Base-by-base conservation (phyloP, 1,140 invertebrate genomes). In the Neomicropteryx cornuta region DNA sequence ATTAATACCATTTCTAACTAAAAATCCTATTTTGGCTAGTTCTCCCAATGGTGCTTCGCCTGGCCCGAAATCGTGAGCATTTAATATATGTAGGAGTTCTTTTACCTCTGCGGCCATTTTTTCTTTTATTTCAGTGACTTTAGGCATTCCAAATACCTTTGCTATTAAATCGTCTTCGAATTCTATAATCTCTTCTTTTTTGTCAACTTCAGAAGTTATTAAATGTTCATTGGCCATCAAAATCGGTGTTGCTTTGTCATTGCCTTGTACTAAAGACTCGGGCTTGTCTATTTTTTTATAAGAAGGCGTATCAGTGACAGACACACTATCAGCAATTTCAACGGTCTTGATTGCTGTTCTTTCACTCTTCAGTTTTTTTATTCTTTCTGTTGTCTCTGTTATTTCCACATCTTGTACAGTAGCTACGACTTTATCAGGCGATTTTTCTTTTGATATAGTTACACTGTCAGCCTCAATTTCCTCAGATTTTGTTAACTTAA, bases 21-120 rank as follows among this genome's bases (percentile, higher is more conserved):
- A 65, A 47, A 81, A 78, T 18, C 83, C 81, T 40, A 90, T 83
- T 29, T 82, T 83, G 2, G 84, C 85, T 21, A 90, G 61, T 67
- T 90, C 86, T 38, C 79, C 59, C 30, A 89, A 61, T 2, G 85
- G 83, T 18, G 70, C 71, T 62, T 87, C 78, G 13, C 82, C 84
- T 10, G 77, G 75, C 1, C 83, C 83, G 60, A 89, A 88, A 49
- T 87, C 81, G 48, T 76, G 79, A 1, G 74, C 79, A 43, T 80
- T 76, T 5, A 87, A 70, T 1, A 77, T 63, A 49, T 87, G 75
- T 42, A 88, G 68, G 18, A 83, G 63, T 57, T 85, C 76, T 46
- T 81, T 75, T 14, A 88, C 75, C 62, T 87, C 82, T 27, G 74
- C 70, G 14, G 75, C 73, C 53, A 79, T 73, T 20, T 58, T 53